Conservation (phyloP, 2,113 vertebrate species). For the Pygoscelis antarcticus region DNA sequence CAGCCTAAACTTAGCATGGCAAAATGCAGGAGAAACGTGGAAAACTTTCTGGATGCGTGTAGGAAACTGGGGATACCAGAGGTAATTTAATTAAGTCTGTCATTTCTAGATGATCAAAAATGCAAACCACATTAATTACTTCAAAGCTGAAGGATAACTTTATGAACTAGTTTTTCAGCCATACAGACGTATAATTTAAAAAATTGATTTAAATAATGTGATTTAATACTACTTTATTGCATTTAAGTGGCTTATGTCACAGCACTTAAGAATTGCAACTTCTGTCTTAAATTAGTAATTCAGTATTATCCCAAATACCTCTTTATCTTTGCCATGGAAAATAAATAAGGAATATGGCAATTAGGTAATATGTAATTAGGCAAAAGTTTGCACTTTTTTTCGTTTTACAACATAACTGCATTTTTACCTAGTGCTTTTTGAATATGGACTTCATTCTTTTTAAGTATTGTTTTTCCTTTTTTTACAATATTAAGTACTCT, state of each 20-base stretch:
- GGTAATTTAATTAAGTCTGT: conserved; percentile 78
- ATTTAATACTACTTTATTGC: background rate
- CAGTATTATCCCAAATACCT: background rate
- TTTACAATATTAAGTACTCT: background rate
- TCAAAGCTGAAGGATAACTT: background rate
- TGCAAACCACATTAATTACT: background rate
- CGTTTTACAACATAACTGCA: background rate
- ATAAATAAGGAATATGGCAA: background rate
- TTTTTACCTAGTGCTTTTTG: background rate
- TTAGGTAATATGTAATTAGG: background rate
- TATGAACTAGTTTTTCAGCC: background rate
- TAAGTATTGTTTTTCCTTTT: background rate
- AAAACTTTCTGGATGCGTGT: conserved; percentile 96
- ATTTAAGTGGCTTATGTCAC: background rate
- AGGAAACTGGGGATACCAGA: conserved; percentile 91
- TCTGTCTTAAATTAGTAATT: background rate
- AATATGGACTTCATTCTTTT: background rate
- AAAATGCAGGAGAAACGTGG: conserved; percentile 96
- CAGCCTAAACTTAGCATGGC: conserved; percentile 99
- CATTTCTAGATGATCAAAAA: background rate
- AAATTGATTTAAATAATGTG: background rate
- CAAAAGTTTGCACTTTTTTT: background rate
- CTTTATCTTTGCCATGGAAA: background rate
- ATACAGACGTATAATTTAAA: background rate
- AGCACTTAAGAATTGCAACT: background rate